A percentile compares a stretch with the other conserved stretches of the same genome.
These are phyloP conservation scores for Tineola bisselliella DNA, from an alignment of 2,888 invertebrate species.

Conservation along the genomic window DNA sequence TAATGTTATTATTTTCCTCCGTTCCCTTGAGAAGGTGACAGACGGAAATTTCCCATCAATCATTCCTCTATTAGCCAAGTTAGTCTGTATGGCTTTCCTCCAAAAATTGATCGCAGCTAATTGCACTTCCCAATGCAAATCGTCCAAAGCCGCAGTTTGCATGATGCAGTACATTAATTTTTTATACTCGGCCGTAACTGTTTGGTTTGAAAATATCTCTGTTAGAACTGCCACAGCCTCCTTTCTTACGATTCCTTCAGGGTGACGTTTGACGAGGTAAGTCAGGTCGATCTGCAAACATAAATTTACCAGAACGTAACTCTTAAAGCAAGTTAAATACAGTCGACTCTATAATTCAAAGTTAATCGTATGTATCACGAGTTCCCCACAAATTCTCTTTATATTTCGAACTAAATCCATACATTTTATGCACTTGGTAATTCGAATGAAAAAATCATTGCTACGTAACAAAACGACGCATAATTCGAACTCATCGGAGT, in stretches of 20 bases:
- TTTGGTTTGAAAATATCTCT: slow-evolving; percentile 69
- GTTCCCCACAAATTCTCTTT: too few relatives aligned
- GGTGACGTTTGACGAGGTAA: slow-evolving; percentile 65
- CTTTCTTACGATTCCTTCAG: slow-evolving; percentile 75
- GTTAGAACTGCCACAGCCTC: slow-evolving; percentile 71
- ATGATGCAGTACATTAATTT: slow-evolving; percentile 66
- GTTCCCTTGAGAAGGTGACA: slow-evolving; percentile 77
- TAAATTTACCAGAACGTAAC: too few relatives aligned
- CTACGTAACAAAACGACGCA: too few relatives aligned
- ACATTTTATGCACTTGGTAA: too few relatives aligned
- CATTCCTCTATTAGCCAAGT: slow-evolving; percentile 67
- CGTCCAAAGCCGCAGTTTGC: slow-evolving; percentile 68
- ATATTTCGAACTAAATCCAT: too few relatives aligned
- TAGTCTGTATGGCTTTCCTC: slow-evolving; percentile 68
- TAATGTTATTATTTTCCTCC: slow-evolving; percentile 74
- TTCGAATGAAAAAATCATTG: too few relatives aligned
- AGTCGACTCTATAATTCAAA: too few relatives aligned
- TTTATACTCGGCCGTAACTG: slow-evolving; percentile 55
- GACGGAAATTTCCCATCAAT: slow-evolving; percentile 77
- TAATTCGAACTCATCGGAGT: too few relatives aligned
- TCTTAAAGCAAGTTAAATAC: too few relatives aligned
- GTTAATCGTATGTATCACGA: too few relatives aligned
- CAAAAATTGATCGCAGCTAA: slow-evolving; percentile 73
- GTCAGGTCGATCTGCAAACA: slow-evolving; percentile 53
- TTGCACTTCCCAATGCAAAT: slow-evolving; percentile 82